Evolutionary conservation across 2,888 invertebrate species (phyloP).

Genomic region (Drosophila falleni): DNA sequence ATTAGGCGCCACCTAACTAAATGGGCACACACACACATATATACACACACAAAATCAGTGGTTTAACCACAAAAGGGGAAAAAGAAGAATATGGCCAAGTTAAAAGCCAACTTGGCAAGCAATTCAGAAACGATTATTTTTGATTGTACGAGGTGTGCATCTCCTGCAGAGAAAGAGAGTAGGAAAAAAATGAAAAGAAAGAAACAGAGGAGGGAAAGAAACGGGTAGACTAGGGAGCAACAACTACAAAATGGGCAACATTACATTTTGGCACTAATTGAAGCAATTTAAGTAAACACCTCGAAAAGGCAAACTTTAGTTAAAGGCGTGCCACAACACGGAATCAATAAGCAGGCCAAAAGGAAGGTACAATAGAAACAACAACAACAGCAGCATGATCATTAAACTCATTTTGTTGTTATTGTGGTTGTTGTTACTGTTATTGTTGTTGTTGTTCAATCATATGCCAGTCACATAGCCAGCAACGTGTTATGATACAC

Average conservation of each 20-base stretch:
- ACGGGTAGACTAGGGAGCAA: conserved; percentile 3
- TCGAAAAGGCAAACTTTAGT: conserved; percentile 39
- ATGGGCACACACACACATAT: neutral
- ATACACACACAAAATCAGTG: conserved; percentile 9
- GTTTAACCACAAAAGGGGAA: conserved; percentile 26
- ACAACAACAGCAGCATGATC: conserved; percentile 51
- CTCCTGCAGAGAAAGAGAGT: conserved; percentile 1
- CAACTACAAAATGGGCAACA: conserved; percentile 71
- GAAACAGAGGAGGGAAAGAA: neutral
- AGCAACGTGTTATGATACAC: conserved; percentile 78
- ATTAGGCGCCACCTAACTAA: conserved; percentile 51
- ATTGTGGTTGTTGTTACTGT: conserved; percentile 20
- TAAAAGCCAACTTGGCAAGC: conserved; percentile 68
- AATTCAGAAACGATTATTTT: conserved; percentile 73
- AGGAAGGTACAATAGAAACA: conserved; percentile 31
- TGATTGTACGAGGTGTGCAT: conserved; percentile 62
- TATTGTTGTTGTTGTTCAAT: conserved; percentile 41
- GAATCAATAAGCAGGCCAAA: conserved; percentile 68
- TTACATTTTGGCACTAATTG: conserved; percentile 80
- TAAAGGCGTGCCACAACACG: conserved; percentile 43
- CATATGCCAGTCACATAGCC: conserved; percentile 80
- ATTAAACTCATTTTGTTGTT: conserved; percentile 59
- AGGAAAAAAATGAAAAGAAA: neutral
- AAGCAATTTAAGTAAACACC: conserved; percentile 79
- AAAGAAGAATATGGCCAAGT: conserved; percentile 37